Base-by-base conservation (phyloP, 2,797 vertebrate species). In the Brachymystax lenok region DNA sequence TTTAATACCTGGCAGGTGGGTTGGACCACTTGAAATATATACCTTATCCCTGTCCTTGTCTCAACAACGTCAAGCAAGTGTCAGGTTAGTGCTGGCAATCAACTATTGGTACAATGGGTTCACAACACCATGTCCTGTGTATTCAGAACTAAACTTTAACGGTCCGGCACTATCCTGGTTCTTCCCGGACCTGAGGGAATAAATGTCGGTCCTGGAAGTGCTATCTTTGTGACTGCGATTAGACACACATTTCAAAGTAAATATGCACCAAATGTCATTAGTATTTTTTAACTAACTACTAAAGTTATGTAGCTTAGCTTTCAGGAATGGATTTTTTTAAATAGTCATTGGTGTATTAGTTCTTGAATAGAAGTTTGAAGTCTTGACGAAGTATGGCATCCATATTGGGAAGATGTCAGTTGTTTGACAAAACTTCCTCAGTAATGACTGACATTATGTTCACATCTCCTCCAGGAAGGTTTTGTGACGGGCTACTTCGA, bases 1-100 rank as follows among this genome's bases (percentile, higher is more conserved):
- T 96, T 97, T n/a, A 96, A 93, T 89, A 94, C 94, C 4, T 99
- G 97, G 97, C 98, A 99, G 97, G 98, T 98, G 76, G 87, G 86
- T 69, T 46, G 3, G 10, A 46, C 40, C 40, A 13, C 40, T 46
- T 73, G 6, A 28, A 3, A 28, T 24, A 16, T 59, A 14, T 71
- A 6, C 7, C 52, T 4, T 56, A 3, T 24, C 1, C 24, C 5
- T 3, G 8, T 21, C 40, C 10, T 10, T 46, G 40, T 46, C 19
- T 7, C 56, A 59, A 59, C 71, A 73, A 33, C 27, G 8, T 59
- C 28, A 28, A 33, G 24, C 66, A 33, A 17, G 10, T 33, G 28
- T 68, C 28, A 59, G 28, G 71, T 73, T 33, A 28, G 52, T 73
- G 71, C 12, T 73, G 52, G 19, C 27, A 17, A 14, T 59, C 51